Evolutionary conservation across 2,113 vertebrate genomes (phyloP).

Genomic region (Myrmecobius fasciatus): DNA sequence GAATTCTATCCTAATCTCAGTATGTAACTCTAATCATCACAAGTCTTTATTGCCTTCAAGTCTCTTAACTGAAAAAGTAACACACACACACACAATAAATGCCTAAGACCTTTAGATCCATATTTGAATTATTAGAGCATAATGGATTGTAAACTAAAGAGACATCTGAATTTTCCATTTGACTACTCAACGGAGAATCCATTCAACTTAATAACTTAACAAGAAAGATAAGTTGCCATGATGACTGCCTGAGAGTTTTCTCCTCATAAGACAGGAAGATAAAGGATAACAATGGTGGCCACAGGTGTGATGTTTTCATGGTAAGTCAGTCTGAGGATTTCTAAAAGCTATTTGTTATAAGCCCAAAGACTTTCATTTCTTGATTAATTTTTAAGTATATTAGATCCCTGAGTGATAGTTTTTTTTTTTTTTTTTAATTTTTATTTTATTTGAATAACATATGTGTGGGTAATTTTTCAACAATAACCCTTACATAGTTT

Average conservation of each 20-base stretch:
- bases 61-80: slow-evolving; percentile 34
- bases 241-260: slow-evolving; percentile 7
- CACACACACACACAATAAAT: slow-evolving; percentile 42
- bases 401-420: background rate
- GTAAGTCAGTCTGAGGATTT: background rate
- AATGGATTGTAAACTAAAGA: slow-evolving; percentile 69
- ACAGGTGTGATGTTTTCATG: background rate
- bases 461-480: no score
- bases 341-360: background rate
- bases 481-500: no score
- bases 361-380: background rate
- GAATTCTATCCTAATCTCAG: slow-evolving; percentile 54
- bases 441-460: no score
- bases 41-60: slow-evolving; percentile 33
- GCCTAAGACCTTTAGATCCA: slow-evolving; percentile 41
- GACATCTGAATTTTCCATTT: slow-evolving; percentile 52
- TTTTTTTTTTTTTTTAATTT: no score
- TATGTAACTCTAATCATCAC: slow-evolving; percentile 58
- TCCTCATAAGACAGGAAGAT: slow-evolving; percentile 19
- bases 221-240: background rate
- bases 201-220: slow-evolving; percentile 27
- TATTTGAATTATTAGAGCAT: slow-evolving; percentile 68
- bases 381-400: background rate
- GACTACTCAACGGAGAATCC: slow-evolving; percentile 51
- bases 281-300: background rate